Base-by-base conservation (phyloP, 2,888 invertebrate genomes). In the Bursaphelenchus okinawaensis region DNA sequence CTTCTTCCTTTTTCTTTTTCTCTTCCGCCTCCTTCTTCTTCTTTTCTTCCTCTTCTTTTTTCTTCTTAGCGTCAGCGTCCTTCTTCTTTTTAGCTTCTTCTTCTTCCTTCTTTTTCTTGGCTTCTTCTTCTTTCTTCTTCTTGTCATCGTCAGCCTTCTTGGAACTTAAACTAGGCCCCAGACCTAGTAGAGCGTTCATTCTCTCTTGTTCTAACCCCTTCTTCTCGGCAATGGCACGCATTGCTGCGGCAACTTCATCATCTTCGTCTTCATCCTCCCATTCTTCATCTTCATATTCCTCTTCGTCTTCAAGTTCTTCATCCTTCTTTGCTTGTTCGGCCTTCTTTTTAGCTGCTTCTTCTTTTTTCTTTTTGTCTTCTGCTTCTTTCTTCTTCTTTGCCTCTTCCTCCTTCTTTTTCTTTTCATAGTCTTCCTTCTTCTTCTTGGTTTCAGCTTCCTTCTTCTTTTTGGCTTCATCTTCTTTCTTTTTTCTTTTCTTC, bases 301-400 rank as follows among this genome's bases (percentile, higher is more conserved):
- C 65, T 8, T 63, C 65, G 6, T 63, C 65, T 4, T 40, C 62
- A 9, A 63, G 65, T 63, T 62, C 62, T 51, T 63, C 63, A n/a
- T 62, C 51, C 22, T 64, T 50, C 22, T 64, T 29, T 8, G 63
- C 63, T 26, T 23, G 3, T 26, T 54, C 26, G 12, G 12, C 19
- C 26, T 54, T 54, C 54, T 54, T 54, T 40, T 40, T 40, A 40
- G 40, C 40, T 40, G 12, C 40, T 26, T 59, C 54, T 4, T 59
- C 60, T n/a, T 50, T 50, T 16, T 50, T 23, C 55, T 69, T 66
- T 8, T 68, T 69, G 26, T 62, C 27, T 63, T 69, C 68, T 19
- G 24, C 66, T 3, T 70, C 71, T 0, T 62, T 63, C 63, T 66
- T 67, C 31, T 66, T 69, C 69, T 66, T 66, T 6, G 63, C 66